A percentile compares a stretch with the other conserved stretches of the same genome.
Conservation (phyloP, 1,140 invertebrate species). For the Holotrichia oblita region DNA sequence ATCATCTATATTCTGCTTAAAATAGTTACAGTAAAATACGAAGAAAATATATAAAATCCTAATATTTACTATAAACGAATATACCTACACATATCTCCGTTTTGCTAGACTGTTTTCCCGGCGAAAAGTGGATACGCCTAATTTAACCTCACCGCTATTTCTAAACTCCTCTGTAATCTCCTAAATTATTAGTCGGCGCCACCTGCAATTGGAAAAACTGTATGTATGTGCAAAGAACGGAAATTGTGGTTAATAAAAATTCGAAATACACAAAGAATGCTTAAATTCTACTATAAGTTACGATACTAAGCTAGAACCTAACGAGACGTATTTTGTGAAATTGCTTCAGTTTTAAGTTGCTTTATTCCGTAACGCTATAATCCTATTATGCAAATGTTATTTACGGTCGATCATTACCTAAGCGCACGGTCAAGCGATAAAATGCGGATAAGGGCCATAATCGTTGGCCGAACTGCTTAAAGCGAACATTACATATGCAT, state of each 20-base stretch:
- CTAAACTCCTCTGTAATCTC: too few species aligned
- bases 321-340: neutral
- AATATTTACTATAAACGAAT: too few species aligned
- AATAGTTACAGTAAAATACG: too few species aligned
- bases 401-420: slow-evolving; percentile 16
- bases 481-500: neutral
- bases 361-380: neutral
- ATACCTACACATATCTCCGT: too few species aligned
- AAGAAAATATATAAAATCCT: too few species aligned
- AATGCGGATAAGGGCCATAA: neutral
- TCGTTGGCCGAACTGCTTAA: neutral
- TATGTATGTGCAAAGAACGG: neutral
- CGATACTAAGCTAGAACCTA: neutral
- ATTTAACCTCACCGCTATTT: too few species aligned
- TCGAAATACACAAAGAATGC: neutral
- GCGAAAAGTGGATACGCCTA: too few species aligned
- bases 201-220: neutral
- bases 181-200: neutral
- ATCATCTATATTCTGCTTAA: too few species aligned
- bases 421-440: slow-evolving; percentile 12
- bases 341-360: slow-evolving; percentile 2
- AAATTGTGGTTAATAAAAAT: neutral
- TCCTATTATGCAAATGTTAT: slow-evolving; percentile 21
- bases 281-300: neutral
- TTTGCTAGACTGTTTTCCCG: too few species aligned